Conservation (phyloP, 2,113 vertebrate species). For the Mastomys coucha region DNA sequence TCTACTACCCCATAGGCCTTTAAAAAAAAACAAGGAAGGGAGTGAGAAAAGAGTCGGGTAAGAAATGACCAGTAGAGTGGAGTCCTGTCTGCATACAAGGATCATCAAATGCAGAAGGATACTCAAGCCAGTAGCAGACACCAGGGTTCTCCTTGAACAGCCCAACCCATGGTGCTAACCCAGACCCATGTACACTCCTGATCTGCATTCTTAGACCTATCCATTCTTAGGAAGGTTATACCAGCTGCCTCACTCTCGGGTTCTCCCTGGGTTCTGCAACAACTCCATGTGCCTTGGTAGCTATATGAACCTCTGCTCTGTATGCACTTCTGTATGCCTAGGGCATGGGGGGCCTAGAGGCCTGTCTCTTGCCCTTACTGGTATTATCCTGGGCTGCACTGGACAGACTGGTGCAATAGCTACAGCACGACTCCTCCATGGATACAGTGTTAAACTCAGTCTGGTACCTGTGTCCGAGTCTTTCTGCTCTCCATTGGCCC, state of each 20-base stretch:
- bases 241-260: neutral
- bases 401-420: neutral
- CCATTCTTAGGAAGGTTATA: rapidly evolving
- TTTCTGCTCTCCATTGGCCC: conserved; percentile 99
- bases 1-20: neutral
- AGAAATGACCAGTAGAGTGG: neutral
- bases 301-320: neutral
- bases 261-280: neutral
- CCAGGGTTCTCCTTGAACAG: neutral
- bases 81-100: neutral
- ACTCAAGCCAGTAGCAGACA: neutral
- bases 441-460: neutral
- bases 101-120: neutral
- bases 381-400: neutral
- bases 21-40: neutral
- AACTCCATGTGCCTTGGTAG: neutral
- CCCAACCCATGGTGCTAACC: too few species aligned
- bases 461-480: conserved; percentile 97
- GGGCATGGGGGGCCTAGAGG: neutral
- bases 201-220: neutral
- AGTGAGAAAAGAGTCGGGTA: too few species aligned
- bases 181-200: neutral
- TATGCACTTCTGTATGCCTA: neutral
- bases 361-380: neutral
- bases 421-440: neutral